Evolutionary conservation across 2,797 vertebrate species (phyloP).

Genomic region (Valencia hispanica): DNA sequence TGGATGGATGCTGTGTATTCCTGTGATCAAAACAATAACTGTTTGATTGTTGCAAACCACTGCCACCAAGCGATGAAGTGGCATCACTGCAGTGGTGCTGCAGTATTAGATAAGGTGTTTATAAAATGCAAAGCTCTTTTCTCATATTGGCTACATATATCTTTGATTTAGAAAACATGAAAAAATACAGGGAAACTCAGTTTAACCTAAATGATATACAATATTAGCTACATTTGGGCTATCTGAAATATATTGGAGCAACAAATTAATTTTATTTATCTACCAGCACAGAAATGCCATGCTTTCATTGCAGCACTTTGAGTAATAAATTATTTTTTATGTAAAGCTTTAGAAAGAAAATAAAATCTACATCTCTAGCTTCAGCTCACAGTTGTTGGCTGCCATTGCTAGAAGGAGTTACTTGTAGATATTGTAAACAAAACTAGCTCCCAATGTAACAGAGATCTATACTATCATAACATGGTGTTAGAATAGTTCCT

Average conservation of each 20-base stretch:
- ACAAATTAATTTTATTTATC: slow-evolving; percentile 17
- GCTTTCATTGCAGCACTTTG: slow-evolving; percentile 13
- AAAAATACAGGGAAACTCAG: background rate
- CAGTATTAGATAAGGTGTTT: background rate
- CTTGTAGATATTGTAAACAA: background rate
- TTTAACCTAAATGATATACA: background rate
- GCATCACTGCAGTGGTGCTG: background rate
- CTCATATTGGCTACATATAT: background rate
- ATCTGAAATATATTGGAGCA: background rate
- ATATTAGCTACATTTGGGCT: background rate
- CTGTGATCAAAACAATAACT: too few species aligned
- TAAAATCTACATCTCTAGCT: background rate
- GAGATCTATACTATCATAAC: background rate
- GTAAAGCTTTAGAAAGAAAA: slow-evolving; percentile 10
- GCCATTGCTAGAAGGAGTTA: too few species aligned
- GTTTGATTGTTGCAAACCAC: slow-evolving; percentile 44
- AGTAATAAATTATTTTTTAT: background rate
- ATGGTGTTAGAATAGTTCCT: background rate
- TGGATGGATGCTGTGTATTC: too few species aligned
- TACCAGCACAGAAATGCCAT: background rate
- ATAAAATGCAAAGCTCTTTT: background rate
- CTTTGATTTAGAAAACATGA: background rate
- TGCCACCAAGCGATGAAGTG: slow-evolving; percentile 61
- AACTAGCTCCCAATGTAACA: background rate
- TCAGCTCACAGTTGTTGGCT: background rate